Conservation (phyloP, 2,113 vertebrate species). For the Anoura caudifer region DNA sequence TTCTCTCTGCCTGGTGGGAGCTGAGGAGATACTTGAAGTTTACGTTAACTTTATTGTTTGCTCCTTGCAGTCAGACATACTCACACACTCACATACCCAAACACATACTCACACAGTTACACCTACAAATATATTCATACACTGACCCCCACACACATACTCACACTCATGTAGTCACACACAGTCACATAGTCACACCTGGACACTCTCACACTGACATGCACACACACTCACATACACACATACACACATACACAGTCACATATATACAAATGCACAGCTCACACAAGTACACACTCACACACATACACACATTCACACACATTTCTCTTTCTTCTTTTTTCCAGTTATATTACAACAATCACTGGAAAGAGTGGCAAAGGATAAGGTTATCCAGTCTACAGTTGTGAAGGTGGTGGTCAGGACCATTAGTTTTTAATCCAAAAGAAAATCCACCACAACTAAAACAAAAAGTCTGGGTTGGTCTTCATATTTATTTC, state of each 20-base stretch:
- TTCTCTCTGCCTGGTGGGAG: background rate
- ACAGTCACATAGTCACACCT: background rate
- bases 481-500: background rate
- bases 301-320: background rate
- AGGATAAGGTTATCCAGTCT: background rate
- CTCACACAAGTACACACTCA: background rate
- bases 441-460: background rate
- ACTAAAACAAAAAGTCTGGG: background rate
- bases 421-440: background rate
- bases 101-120: background rate
- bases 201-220: background rate
- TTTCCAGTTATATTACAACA: background rate
- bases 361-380: background rate
- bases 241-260: rapidly evolving
- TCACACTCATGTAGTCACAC: background rate
- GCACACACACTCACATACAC: background rate
- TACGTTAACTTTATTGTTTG: background rate
- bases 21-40: background rate
- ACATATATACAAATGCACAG: too few species aligned
- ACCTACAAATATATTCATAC: background rate
- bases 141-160: background rate
- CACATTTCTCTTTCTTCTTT: background rate
- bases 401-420: background rate
- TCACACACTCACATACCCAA: background rate
- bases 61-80: background rate